Percentiles rank a stretch among this genome's conserved stretches.
Evolutionary conservation across 2,888 invertebrate species (phyloP).

Genomic region (Drosophila antonietae): DNA sequence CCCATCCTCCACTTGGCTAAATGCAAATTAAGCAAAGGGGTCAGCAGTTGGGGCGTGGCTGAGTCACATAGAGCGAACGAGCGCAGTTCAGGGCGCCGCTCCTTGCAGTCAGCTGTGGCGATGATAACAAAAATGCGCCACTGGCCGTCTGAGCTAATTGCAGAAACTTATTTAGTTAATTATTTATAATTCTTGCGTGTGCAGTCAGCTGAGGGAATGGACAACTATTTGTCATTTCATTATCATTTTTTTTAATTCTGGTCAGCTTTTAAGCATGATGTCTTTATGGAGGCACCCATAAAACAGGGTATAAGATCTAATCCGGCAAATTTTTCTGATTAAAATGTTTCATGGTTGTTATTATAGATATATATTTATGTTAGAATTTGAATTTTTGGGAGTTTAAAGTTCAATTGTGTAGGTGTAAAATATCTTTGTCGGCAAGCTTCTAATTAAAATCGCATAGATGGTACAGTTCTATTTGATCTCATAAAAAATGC

Average conservation of each 20-base stretch:
- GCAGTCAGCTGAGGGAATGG: conserved; percentile 24
- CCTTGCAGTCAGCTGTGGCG: conserved; percentile 26
- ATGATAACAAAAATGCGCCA: conserved; percentile 12
- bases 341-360: neutral
- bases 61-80: conserved; percentile 51
- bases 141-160: conserved; percentile 32
- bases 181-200: conserved; percentile 5
- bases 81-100: conserved; percentile 43
- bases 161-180: conserved; percentile 21
- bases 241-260: neutral
- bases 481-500: too few relatives aligned
- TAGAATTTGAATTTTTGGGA: too few relatives aligned
- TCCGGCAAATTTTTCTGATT: neutral
- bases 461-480: too few relatives aligned
- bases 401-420: too few relatives aligned
- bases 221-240: neutral
- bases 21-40: conserved; percentile 41
- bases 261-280: neutral
- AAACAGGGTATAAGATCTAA: neutral
- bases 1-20: conserved; percentile 23
- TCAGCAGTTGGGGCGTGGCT: conserved; percentile 32
- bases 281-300: neutral
- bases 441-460: too few relatives aligned
- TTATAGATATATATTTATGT: neutral
- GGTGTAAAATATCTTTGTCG: too few relatives aligned